Evolutionary conservation across 2,888 invertebrate genomes (phyloP).

Genomic region (Hymenopus coronatus): DNA sequence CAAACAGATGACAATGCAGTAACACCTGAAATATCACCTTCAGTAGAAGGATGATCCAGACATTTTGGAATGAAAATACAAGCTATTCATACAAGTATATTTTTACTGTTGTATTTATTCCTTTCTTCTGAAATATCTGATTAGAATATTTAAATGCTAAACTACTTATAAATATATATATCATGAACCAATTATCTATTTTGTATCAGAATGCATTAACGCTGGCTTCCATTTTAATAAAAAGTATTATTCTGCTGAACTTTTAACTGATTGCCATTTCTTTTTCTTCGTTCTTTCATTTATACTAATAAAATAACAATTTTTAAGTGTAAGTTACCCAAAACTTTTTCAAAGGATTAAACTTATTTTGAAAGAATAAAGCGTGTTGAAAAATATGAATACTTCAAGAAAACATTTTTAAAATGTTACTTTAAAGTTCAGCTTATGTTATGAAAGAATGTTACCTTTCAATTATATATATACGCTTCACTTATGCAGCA

Average conservation of each 20-base stretch:
- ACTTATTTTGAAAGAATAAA: too few species aligned
- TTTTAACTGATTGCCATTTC: not conserved
- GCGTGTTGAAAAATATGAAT: too few species aligned
- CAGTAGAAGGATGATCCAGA: not conserved
- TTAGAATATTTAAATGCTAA: not conserved
- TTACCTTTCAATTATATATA: too few species aligned
- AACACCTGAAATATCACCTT: not conserved
- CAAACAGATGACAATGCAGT: not conserved
- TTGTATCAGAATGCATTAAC: not conserved
- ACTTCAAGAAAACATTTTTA: too few species aligned
- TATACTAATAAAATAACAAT: not conserved
- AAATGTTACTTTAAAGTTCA: too few species aligned
- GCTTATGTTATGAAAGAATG: too few species aligned
- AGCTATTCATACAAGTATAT: not conserved
- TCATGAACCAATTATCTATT: not conserved
- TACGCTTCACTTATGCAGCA: too few species aligned
- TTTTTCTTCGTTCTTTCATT: not conserved
- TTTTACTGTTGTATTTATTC: not conserved
- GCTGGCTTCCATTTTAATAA: not conserved
- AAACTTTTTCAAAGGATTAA: too few species aligned
- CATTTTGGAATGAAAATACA: not conserved
- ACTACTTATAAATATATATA: not conserved
- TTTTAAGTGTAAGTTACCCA: too few species aligned
- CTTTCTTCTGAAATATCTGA: not conserved
- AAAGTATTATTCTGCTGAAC: not conserved